phyloP scores from a whole-genome alignment of 1,140 invertebrate genomes.

The Penaeus chinensis region DNA sequence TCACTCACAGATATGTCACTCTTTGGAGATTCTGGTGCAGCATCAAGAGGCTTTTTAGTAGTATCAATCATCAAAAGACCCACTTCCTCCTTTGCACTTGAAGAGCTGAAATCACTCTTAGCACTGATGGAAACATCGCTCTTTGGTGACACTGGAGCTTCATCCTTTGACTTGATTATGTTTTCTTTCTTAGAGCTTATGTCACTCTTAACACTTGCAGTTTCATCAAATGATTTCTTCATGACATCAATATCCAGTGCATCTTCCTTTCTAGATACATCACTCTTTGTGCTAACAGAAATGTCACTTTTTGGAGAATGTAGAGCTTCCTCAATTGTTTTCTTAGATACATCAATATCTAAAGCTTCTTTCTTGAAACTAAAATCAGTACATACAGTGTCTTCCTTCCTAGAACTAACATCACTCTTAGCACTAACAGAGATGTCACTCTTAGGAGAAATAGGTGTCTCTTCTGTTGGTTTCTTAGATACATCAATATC shows the following conservation, averaged over 20 bases:
- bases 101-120: conserved; percentile 29
- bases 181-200: conserved; percentile 2
- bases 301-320: conserved; percentile 33
- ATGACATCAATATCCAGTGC: background rate
- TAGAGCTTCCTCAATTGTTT: background rate
- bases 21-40: conserved; percentile 30
- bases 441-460: conserved; percentile 6
- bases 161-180: conserved; percentile 11
- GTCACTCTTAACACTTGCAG: background rate
- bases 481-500: background rate
- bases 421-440: background rate
- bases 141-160: conserved; percentile 30
- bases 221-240: conserved; percentile 22
- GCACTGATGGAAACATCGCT: conserved; percentile 40
- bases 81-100: background rate
- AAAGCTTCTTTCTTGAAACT: conserved; percentile 1
- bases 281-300: conserved; percentile 17
- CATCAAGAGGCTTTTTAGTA: background rate
- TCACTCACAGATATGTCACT: conserved; percentile 43
- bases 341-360: conserved; percentile 14
- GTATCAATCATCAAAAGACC: conserved; percentile 2
- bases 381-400: too few species aligned
- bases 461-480: background rate
- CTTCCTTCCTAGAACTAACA: conserved; percentile 6
- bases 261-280: too few species aligned